Percentiles rank a stretch among this genome's conserved stretches.
Evolutionary conservation across 1,140 invertebrate species (phyloP).

Genomic region (Microplitis mediator): DNA sequence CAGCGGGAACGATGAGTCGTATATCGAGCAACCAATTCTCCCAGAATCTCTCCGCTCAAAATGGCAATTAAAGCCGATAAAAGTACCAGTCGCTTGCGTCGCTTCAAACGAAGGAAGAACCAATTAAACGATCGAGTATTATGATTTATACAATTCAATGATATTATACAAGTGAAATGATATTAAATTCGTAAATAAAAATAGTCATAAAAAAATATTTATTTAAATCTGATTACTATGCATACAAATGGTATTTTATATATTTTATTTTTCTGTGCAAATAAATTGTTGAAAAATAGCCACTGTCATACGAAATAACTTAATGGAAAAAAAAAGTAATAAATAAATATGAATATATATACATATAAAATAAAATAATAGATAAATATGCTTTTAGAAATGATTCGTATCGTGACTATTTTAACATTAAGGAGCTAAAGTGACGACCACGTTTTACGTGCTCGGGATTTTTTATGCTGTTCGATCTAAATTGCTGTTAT

Average conservation of each 20-base stretch:
- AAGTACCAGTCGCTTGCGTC: conserved; percentile 41
- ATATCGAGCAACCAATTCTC: conserved; percentile 33
- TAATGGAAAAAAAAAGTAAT: neutral
- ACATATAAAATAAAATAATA: neutral
- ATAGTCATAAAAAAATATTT: too few relatives aligned
- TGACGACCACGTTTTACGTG: conserved; percentile 13
- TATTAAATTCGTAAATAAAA: too few relatives aligned
- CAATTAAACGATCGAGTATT: conserved; percentile 15
- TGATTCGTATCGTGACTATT: conserved; percentile 14
- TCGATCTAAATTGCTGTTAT: neutral
- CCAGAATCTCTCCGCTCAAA: conserved; percentile 39
- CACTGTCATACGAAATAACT: too few relatives aligned
- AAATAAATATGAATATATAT: neutral
- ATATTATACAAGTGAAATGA: too few relatives aligned
- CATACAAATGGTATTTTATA: too few relatives aligned
- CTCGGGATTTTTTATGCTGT: neutral
- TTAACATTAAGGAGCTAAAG: conserved; percentile 8
- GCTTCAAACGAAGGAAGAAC: conserved; percentile 21
- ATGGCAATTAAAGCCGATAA: conserved; percentile 43
- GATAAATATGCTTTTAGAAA: neutral
- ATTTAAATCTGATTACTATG: too few relatives aligned
- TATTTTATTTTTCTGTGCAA: too few relatives aligned
- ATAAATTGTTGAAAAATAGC: too few relatives aligned
- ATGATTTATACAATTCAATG: too few relatives aligned
- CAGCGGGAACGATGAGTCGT: conserved; percentile 18